Conservation (phyloP, 2,888 invertebrate species). For the Formica aserva region DNA sequence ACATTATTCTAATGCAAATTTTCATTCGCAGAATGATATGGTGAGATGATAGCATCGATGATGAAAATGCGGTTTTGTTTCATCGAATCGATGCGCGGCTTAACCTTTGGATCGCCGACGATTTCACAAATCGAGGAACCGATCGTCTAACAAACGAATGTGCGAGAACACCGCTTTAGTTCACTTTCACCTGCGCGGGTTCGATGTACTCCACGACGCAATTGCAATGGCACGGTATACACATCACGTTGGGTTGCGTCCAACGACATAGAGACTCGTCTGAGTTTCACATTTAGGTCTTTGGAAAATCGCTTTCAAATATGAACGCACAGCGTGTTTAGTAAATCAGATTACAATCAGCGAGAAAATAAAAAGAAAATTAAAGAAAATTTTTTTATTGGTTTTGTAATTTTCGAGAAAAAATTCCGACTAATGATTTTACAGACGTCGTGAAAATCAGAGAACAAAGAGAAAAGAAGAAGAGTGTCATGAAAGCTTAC, state of each 20-base stretch:
- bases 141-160: conserved; percentile 55
- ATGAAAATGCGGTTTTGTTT: conserved; percentile 31
- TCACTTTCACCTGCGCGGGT: conserved; percentile 77
- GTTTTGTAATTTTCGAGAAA: not conserved
- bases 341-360: not conserved
- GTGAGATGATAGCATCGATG: conserved; percentile 1
- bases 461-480: conserved; percentile 6
- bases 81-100: conserved; percentile 48
- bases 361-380: not conserved
- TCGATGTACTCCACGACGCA: conserved; percentile 72
- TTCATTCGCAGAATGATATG: not conserved
- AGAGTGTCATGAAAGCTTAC: conserved; percentile 61
- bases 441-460: conserved; percentile 20
- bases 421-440: conserved; percentile 9
- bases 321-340: not conserved
- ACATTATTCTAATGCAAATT: not conserved
- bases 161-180: conserved; percentile 69
- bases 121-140: conserved; percentile 68
- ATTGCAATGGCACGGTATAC: conserved; percentile 73
- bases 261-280: not conserved
- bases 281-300: not conserved
- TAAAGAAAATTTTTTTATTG: not conserved
- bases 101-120: conserved; percentile 68
- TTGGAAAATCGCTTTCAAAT: not conserved
- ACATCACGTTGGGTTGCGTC: conserved; percentile 53